Evolutionary conservation across 2,888 invertebrate genomes (phyloP), one percentile per base, ranked within the genome.

Genomic region (Poecilus cupreus): DNA sequence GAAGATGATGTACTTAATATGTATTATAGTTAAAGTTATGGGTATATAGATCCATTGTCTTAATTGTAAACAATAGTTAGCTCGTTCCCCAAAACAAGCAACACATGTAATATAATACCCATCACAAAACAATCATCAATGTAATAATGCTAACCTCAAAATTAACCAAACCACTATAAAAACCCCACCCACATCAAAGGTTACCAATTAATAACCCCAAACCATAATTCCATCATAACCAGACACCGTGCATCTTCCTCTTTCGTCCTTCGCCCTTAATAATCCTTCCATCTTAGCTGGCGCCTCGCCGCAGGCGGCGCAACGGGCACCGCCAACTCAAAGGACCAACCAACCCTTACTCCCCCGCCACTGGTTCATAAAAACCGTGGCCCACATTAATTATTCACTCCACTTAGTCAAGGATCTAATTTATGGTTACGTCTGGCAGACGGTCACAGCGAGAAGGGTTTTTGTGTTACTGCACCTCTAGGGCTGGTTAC

Each of bases 341-440:
- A 51, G 18, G 51, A 51, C 51, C n/a, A 16, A 18, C 20, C 11
- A 5, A 18, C 57, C 57, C 24, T 26, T 24, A 26, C 32, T 1
- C 49, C 51, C 11, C 24, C 51, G 22, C 24, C 74, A 26, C 75
- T 57, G 77, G 57, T 77, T 57, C 60, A 77, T 77, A 77, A 77
- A 77, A 77, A 77, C 77, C 57, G 37, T 57, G 60, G 57, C 76
- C 77, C 18, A 77, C 77, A 77, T 77, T 77, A 77, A 77, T 77
- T 77, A 77, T 77, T 77, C 77, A 77, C 77, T 77, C 60, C 77
- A 77, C 43, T 77, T 77, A 77, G 77, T 77, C 77, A 77, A 43
- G 77, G 39, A 77, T 77, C 43, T 77, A 77, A 77, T 77, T 77
- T 77, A 77, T 77, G 20, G 77, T 24, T 37, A 68, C 64, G 37